These are phyloP conservation scores for Kryptopterus vitreolus DNA, from an alignment of 2,797 vertebrate genomes.

Conservation along the genomic window DNA sequence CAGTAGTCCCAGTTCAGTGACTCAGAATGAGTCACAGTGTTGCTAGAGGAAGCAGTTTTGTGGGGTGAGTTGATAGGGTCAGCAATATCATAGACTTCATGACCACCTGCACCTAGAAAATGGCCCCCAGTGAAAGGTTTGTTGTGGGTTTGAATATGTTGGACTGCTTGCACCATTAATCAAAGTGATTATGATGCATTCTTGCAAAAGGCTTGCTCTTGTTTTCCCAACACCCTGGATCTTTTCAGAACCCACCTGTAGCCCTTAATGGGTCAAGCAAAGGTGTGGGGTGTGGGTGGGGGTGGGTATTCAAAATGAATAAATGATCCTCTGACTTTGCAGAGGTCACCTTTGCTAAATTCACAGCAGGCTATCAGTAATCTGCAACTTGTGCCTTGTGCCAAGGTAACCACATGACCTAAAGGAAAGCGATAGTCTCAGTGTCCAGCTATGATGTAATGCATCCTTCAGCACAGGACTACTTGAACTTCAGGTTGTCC, in stretches of 20 bases:
- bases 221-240: not conserved
- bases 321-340: not conserved
- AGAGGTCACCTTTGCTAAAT: conserved; percentile 26
- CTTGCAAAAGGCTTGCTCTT: not conserved
- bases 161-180: conserved; percentile 25
- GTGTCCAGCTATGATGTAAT: conserved; percentile 40
- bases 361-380: conserved; percentile 25
- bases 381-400: conserved; percentile 33
- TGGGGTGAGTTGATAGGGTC: conserved; percentile 29
- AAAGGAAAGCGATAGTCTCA: conserved; percentile 21
- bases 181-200: conserved; percentile 16
- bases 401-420: conserved; percentile 40
- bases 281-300: not conserved
- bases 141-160: not conserved
- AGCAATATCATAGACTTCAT: conserved; percentile 19
- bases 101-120: conserved; percentile 19
- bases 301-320: not conserved
- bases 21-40: conserved; percentile 27
- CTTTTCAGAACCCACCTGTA: not conserved
- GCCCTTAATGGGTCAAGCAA: not conserved
- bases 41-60: conserved; percentile 11
- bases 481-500: conserved; percentile 32
- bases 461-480: conserved; percentile 35
- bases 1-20: conserved; percentile 24
- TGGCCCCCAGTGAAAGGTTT: conserved; percentile 10